Evolutionary conservation across 2,797 vertebrate genomes (phyloP).

Genomic region (Sarcophilus harrisii): DNA sequence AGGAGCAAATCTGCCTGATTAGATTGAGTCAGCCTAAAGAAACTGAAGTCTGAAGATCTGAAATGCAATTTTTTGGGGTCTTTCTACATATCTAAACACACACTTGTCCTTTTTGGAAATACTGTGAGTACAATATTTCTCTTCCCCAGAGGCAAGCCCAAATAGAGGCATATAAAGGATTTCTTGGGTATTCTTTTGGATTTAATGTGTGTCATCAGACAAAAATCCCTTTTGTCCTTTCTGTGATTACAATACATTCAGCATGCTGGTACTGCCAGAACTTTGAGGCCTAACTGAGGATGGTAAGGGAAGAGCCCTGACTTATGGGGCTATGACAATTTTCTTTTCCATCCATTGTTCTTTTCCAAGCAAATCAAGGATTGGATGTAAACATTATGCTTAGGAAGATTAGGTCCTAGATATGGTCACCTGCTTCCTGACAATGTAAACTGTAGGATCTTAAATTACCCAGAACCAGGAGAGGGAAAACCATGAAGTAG

Average conservation of each 20-base stretch:
- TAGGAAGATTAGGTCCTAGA: not conserved
- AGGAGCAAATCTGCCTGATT: not conserved
- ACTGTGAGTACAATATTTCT: not conserved
- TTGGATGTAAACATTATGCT: not conserved
- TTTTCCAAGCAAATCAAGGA: not conserved
- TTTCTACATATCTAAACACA: not conserved
- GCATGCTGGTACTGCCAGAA: not conserved
- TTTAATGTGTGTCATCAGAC: not conserved
- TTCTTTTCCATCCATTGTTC: not conserved
- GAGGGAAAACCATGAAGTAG: not conserved
- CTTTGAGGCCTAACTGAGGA: not conserved
- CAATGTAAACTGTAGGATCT: not conserved
- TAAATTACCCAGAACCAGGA: not conserved
- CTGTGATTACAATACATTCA: not conserved
- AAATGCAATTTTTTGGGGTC: not conserved
- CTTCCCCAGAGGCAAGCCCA: not conserved
- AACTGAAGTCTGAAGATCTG: not conserved
- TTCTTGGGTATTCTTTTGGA: not conserved
- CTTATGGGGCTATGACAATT: not conserved
- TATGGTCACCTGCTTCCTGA: not conserved
- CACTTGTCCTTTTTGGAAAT: not conserved
- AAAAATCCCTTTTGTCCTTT: not conserved
- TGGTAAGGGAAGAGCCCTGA: not conserved
- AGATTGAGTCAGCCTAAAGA: conserved; percentile 18
- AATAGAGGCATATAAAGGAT: not conserved